phyloP scores from a whole-genome alignment of 2,888 invertebrate species.

The Campoplex capitator region DNA sequence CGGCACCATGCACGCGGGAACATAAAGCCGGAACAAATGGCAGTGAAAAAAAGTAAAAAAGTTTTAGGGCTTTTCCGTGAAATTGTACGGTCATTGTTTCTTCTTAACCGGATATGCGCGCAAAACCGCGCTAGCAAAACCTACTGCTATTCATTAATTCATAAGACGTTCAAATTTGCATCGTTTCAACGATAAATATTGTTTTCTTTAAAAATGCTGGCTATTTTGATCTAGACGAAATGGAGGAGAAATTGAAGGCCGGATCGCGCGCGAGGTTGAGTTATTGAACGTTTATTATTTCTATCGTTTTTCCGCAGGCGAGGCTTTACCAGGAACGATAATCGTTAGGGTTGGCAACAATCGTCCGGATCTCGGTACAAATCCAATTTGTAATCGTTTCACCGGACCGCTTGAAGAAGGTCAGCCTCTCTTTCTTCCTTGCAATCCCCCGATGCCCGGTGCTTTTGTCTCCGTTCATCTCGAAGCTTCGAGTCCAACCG shows the following conservation, averaged over 20 bases:
- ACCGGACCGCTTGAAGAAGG: constrained; percentile 95
- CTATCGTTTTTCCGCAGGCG: constrained; percentile 86
- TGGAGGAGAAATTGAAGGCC: not conserved
- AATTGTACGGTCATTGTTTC: not conserved
- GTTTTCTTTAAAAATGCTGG: not conserved
- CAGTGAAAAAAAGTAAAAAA: constrained; percentile 1
- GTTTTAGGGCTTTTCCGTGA: not conserved
- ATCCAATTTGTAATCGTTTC: constrained; percentile 96
- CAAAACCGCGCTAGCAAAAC: not conserved
- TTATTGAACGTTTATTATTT: too few relatives aligned
- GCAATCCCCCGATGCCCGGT: constrained; percentile 97
- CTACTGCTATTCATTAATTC: not conserved
- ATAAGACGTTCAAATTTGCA: not conserved
- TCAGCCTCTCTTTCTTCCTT: constrained; percentile 95
- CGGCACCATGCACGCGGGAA: not conserved
- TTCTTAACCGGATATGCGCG: not conserved
- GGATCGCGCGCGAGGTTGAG: not conserved
- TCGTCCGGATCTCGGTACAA: constrained; percentile 95
- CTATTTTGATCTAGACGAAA: not conserved
- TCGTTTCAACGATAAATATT: too few relatives aligned
- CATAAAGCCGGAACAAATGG: constrained; percentile 18
- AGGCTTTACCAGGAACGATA: constrained; percentile 92
- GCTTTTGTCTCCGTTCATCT: constrained; percentile 97
- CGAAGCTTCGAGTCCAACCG: constrained; percentile 90
- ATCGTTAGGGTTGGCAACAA: constrained; percentile 97